phyloP scores from a whole-genome alignment of 64 coral and sea anemone genomes.

The Trachythela sp. region DNA sequence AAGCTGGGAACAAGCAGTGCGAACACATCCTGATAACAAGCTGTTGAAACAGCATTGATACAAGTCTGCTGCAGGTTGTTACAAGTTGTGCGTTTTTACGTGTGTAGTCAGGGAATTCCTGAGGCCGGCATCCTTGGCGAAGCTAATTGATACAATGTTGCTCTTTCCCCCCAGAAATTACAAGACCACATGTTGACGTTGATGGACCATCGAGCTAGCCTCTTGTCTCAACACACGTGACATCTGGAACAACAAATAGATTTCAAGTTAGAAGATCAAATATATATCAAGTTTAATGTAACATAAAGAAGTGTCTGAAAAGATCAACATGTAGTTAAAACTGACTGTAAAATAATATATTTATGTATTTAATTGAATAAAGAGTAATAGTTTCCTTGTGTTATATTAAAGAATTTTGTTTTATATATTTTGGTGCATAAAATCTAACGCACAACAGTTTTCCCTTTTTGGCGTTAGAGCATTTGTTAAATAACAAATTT shows the following conservation, averaged over 20 bases:
- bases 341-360: not conserved
- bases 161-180: not conserved
- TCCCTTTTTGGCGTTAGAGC: no score
- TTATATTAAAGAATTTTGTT: no score
- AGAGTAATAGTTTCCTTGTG: not conserved
- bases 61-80: no score
- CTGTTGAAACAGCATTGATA: no score
- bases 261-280: not conserved
- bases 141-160: not conserved
- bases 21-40: no score
- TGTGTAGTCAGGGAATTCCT: no score
- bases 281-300: not conserved
- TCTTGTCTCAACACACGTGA: not conserved
- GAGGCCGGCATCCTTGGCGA: no score
- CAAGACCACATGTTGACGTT: constrained; percentile 18
- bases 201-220: not conserved
- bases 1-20: not conserved
- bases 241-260: no score
- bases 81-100: no score
- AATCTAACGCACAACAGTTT: no score
- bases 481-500: no score
- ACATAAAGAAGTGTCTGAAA: not conserved
- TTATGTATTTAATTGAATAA: not conserved
- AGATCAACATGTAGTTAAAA: not conserved
- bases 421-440: no score